Percentiles rank a stretch among this genome's conserved stretches.
Conservation (phyloP, 2,113 vertebrate genomes). For the Osmerus mordax region DNA sequence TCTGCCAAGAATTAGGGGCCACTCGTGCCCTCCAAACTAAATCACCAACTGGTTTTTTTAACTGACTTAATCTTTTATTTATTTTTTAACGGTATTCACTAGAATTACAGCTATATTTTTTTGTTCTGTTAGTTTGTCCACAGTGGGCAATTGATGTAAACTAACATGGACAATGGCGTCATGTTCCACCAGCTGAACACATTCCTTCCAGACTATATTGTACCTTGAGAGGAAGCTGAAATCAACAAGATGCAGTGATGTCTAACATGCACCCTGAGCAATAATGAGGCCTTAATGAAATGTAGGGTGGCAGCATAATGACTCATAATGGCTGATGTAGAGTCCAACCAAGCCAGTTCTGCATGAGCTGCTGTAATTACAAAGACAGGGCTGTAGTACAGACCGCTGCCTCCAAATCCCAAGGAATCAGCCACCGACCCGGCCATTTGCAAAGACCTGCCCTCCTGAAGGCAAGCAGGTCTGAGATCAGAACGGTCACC, state of each 20-base stretch:
- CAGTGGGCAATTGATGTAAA: too few species aligned
- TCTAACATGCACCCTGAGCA: not conserved
- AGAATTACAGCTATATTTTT: too few species aligned
- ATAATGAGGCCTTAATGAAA: constrained; percentile 8
- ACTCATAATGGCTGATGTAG: constrained; percentile 3
- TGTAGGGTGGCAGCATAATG: not conserved
- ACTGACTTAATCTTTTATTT: too few species aligned
- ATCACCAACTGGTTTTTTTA: too few species aligned
- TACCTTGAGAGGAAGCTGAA: not conserved
- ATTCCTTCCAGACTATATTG: not conserved
- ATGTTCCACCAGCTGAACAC: too few species aligned
- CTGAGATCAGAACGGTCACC: not conserved
- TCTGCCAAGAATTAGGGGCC: too few species aligned
- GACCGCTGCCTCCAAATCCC: not conserved
- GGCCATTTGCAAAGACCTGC: not conserved
- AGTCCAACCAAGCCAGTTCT: not conserved
- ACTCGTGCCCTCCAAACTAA: too few species aligned
- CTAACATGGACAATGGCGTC: too few species aligned
- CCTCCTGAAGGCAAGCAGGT: not conserved
- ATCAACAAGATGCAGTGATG: not conserved
- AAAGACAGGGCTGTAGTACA: not conserved
- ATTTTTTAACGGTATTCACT: too few species aligned
- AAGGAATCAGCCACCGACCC: not conserved
- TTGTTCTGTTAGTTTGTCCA: too few species aligned
- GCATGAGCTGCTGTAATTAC: not conserved